These are phyloP conservation scores for Belonocnema kinseyi DNA, from an alignment of 1,140 invertebrate genomes.

Conservation along the genomic window DNA sequence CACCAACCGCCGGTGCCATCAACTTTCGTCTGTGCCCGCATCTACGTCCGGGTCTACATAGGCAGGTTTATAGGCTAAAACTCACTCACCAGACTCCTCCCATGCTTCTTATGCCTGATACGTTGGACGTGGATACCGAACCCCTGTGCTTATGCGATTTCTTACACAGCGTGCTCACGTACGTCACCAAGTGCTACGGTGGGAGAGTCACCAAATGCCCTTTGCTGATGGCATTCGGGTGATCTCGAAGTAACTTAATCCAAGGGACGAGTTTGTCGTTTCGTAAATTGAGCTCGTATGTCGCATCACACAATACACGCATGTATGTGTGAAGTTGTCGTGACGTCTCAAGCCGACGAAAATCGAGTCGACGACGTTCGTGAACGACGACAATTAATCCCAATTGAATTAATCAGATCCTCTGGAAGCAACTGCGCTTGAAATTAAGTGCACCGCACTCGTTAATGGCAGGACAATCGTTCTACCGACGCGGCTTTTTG, in stretches of 20 bases:
- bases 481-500: background rate
- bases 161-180: background rate
- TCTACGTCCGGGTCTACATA: constrained; percentile 34
- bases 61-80: constrained; percentile 56
- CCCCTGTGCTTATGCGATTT: background rate
- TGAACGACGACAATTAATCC: constrained; percentile 31
- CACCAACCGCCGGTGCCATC: constrained; percentile 52
- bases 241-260: background rate
- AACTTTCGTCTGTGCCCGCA: constrained; percentile 41
- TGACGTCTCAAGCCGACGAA: background rate
- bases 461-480: constrained; percentile 7
- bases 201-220: background rate
- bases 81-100: constrained; percentile 37
- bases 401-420: constrained; percentile 37
- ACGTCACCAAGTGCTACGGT: background rate
- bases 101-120: constrained; percentile 44
- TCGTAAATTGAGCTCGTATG: constrained; percentile 10
- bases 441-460: constrained; percentile 13
- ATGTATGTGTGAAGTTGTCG: too few relatives aligned
- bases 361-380: constrained; percentile 1
- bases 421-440: constrained; percentile 2
- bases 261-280: constrained; percentile 25
- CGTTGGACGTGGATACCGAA: background rate
- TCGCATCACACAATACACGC: background rate
- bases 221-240: background rate